A percentile compares a stretch with the other conserved stretches of the same genome.
phyloP scores from a whole-genome alignment of 2,888 invertebrate species.

The Tipula helvola region DNA sequence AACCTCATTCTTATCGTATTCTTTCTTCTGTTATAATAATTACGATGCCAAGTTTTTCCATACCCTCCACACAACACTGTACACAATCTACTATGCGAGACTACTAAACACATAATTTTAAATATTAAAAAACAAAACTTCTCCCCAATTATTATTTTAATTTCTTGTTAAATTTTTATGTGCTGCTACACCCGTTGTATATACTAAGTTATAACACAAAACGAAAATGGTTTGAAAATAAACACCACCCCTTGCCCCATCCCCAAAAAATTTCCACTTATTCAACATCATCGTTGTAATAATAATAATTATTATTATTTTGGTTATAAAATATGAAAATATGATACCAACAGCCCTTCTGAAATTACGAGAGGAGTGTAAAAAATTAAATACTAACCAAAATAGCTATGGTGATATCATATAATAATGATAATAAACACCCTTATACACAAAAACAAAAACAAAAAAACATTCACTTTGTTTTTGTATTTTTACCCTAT shows the following conservation, averaged over 20 bases:
- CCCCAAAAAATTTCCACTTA: neutral
- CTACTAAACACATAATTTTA: slow-evolving; percentile 4
- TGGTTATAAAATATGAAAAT: neutral
- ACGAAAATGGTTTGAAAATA: neutral
- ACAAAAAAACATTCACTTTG: neutral
- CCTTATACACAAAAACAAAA: neutral
- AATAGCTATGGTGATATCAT: slow-evolving; percentile 11
- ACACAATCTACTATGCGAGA: neutral
- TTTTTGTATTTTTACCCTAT: neutral
- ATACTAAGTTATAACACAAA: neutral
- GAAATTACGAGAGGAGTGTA: neutral
- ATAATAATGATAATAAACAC: slow-evolving; percentile 13
- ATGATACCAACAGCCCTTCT: neutral
- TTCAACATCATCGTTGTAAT: neutral
- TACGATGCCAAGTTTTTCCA: neutral
- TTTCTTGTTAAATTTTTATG: slow-evolving; percentile 4
- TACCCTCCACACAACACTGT: neutral
- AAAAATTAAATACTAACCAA: slow-evolving; percentile 6
- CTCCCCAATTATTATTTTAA: neutral
- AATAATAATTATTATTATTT: neutral
- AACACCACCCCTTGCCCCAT: neutral
- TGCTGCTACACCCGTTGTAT: neutral
- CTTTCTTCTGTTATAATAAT: neutral
- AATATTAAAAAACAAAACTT: neutral
- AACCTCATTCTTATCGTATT: neutral